Conservation (phyloP, 2,888 invertebrate genomes). For the Drosophila mercatorum region DNA sequence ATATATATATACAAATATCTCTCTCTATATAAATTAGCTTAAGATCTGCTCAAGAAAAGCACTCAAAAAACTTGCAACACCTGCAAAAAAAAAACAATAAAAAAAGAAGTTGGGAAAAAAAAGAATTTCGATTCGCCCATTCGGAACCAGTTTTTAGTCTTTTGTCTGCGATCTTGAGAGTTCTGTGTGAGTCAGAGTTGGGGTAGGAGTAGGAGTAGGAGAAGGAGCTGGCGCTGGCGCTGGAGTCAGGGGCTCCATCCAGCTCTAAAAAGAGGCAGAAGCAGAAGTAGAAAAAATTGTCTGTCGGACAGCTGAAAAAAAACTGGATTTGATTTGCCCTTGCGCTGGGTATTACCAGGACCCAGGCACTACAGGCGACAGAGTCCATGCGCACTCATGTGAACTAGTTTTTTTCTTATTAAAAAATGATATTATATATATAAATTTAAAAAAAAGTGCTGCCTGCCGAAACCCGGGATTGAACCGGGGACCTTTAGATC, state of each 20-base stretch:
- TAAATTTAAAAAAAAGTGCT: background rate
- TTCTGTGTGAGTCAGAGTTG: conserved; percentile 5
- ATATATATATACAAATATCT: background rate
- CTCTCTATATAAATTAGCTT: conserved; percentile 3
- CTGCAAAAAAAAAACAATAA: conserved; percentile 8
- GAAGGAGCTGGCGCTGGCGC: background rate
- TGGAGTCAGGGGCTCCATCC: background rate
- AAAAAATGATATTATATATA: background rate
- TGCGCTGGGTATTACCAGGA: conserved; percentile 7
- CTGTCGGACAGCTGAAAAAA: background rate
- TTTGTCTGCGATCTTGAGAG: conserved; percentile 1
- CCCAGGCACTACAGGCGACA: background rate
- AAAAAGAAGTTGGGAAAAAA: background rate
- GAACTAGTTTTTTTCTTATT: too few relatives aligned
- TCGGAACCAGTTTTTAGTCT: conserved; percentile 26
- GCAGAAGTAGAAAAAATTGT: background rate
- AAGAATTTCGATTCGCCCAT: conserved; percentile 7
- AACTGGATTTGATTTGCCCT: conserved; percentile 13
- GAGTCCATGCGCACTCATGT: background rate
- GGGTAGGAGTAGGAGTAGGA: background rate
- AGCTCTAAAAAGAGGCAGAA: background rate
- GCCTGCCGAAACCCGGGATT: conserved; percentile 89
- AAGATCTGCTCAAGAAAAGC: conserved; percentile 13
- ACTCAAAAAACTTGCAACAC: conserved; percentile 17
- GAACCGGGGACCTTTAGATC: conserved; percentile 91